Base-by-base conservation (phyloP, 92 coral and sea anemone genomes). In the Zoanthus sociatus region DNA sequence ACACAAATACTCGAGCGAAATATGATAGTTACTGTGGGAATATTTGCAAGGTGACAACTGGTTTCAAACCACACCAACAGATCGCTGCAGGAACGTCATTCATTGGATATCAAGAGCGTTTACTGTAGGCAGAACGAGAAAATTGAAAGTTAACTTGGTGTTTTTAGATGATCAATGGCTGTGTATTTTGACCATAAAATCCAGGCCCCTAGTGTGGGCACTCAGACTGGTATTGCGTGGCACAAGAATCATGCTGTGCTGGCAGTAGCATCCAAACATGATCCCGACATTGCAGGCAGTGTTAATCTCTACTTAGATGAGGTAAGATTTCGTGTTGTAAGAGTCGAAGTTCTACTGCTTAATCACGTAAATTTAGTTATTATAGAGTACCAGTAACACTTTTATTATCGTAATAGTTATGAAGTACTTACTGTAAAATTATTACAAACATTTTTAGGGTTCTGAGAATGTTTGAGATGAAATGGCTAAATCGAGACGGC, bases 181-280 rank as follows among this genome's bases (percentile, higher is more conserved):
- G 99, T 97, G 7, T 97, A 97, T 88, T 97, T 97, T 91, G 99
- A 97, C 82, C 95, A 97, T 77, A 95, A 93, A 86, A 97, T 97
- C n/a, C 98, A 97, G 76, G 79, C 97, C 55, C 95, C 99, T 15
- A 86, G 87, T 78, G 94, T 90, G 31, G 96, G 97, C 33, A 84
- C 93, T 50, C 96, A 97, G 54, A 97, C 99, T 47, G 98, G 94
- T 69, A 91, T 97, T 73, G 92, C 96, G 0, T 97, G 99, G 99
- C 99, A 97, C 74, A 92, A 90, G 83, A 93, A 68, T 64, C 95
- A 95, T 77, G 84, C 98, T 9, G 87, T 97, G 66, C 93, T 97
- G 31, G 99, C 99, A 68, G 99, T 97, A 63, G 98, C 99, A 17
- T 95, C 99, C 32, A 94, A 95, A 87, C 95, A 87, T 76, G 96